Percentiles rank a stretch among this genome's conserved stretches.
These are phyloP conservation scores for Carlito syrichta DNA, from an alignment of 2,113 vertebrate species.

Conservation along the genomic window DNA sequence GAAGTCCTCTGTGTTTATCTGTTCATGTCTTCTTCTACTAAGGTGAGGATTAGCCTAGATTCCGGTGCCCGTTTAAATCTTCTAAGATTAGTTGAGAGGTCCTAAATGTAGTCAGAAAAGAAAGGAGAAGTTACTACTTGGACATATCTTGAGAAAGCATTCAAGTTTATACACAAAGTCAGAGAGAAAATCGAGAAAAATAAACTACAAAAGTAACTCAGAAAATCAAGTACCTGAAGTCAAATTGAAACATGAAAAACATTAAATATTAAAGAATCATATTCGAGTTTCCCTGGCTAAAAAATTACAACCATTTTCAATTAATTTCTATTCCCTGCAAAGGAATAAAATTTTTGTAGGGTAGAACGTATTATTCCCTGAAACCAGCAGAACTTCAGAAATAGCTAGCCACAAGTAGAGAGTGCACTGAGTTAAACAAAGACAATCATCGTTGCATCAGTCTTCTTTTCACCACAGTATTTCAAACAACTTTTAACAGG, in stretches of 20 bases:
- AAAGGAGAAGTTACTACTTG: not conserved
- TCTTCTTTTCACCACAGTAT: rapidly evolving
- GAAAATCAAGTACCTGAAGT: not conserved
- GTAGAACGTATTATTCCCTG: not conserved
- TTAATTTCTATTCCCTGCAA: not conserved
- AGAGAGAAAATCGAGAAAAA: not conserved
- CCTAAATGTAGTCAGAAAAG: not conserved
- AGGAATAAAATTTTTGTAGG: not conserved
- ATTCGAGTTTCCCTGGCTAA: not conserved
- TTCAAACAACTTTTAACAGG: not conserved
- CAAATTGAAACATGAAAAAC: not conserved
- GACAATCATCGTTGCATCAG: rapidly evolving
- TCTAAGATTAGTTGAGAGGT: not conserved
- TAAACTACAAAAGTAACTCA: not conserved
- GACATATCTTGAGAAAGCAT: not conserved
- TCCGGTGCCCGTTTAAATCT: not conserved
- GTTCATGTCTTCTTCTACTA: not conserved
- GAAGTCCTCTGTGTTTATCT: not conserved
- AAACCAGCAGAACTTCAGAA: not conserved
- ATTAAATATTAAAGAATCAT: not conserved
- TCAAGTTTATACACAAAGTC: not conserved
- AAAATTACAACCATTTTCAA: not conserved
- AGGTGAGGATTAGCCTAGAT: not conserved
- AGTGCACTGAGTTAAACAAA: rapidly evolving
- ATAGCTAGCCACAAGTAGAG: not conserved